phyloP scores from a whole-genome alignment of 2,113 vertebrate species.

The Datnioides undecimradiatus region DNA sequence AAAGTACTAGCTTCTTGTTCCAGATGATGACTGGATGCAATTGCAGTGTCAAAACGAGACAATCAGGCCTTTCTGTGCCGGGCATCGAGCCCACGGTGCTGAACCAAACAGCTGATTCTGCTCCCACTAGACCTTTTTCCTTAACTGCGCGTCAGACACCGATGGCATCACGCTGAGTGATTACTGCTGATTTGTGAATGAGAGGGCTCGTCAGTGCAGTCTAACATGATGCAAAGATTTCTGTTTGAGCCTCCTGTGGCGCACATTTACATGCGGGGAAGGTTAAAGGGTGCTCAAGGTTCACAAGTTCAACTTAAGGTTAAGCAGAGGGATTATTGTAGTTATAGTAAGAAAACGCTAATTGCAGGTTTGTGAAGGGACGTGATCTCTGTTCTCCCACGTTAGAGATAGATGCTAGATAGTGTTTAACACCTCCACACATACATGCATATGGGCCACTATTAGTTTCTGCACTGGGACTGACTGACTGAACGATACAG shows the following conservation, averaged over 20 bases:
- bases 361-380: no score
- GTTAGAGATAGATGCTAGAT: no score
- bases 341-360: no score
- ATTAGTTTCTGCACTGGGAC: no score
- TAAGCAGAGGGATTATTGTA: no score
- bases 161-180: neutral
- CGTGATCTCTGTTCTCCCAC: no score
- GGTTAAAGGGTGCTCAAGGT: neutral
- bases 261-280: neutral
- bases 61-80: neutral
- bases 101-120: neutral
- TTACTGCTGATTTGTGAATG: slow-evolving; percentile 6
- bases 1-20: neutral
- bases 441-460: no score
- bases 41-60: neutral
- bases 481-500: no score
- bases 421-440: no score
- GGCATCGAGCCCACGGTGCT: neutral
- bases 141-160: neutral
- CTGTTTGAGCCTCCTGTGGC: neutral
- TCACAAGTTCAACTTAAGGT: neutral
- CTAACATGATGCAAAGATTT: neutral
- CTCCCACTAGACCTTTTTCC: neutral
- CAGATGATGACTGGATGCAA: neutral
- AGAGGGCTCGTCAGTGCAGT: neutral